Base-by-base conservation (phyloP, 1,140 invertebrate genomes). In the Diabrotica undecimpunctata region DNA sequence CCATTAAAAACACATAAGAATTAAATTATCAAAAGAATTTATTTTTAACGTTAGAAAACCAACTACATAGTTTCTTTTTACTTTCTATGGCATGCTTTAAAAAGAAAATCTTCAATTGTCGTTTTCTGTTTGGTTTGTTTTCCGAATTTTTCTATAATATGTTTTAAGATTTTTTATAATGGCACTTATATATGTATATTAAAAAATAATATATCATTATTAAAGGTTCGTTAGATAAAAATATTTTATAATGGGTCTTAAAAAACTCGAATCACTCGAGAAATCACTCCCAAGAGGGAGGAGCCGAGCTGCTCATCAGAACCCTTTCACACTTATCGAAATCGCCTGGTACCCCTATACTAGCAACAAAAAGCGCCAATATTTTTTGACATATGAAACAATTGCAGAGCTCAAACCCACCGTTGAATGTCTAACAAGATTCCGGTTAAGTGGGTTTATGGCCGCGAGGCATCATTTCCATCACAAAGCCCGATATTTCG, bases 381-480 rank as follows among this genome's bases (percentile, higher is more conserved):
- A 12, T 54, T 13, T 54, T 54, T 35, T 13, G 12, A 54, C 53
- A 54, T 35, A 8, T 54, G 53, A 54, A 54, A 13, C 12, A 46
- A 46, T 46, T 10, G 41, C 8, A 46, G 41, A 46, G 41, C 41
- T 10, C 41, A 46, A 46, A 46, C 41, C 8, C 41, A 46, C 41
- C 41, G n/a, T 46, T 10, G 41, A 46, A 46, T 6, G 41, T 46
- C 8, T 12, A 50, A 60, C 58, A 60, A 60, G 37, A 60, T 38
- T 60, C 39, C 46, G 14, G 38, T 60, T 60, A 60, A 60, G 58
- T 60, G 58, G 36, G 58, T 39, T 60, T 38, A 35, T 51, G 14
- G 38, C 58, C 35, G 10, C n/a, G 50, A 38, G 58, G 39, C 58
- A 60, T 60, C 39, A 57, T 57, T 60, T 60, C 39, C 58, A 60